These are phyloP conservation scores for Eidolon helvum DNA, from an alignment of 2,113 vertebrate species.

Conservation along the genomic window DNA sequence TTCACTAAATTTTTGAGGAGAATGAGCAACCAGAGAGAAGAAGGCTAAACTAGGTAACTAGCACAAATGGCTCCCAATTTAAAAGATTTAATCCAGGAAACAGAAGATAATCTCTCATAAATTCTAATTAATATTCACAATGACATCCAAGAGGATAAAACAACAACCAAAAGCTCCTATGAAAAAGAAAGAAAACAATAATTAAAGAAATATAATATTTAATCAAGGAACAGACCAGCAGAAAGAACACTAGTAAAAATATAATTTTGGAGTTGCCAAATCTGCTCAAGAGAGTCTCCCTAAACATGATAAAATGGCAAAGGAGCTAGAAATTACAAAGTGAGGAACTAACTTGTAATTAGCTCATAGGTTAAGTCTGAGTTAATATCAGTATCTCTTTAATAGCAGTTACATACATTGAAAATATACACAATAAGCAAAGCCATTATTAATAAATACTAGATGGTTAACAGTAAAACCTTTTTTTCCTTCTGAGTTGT, in stretches of 20 bases:
- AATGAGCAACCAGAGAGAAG: neutral
- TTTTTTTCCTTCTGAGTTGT: neutral
- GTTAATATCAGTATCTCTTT: neutral
- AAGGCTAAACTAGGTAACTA: neutral
- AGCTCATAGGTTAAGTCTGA: neutral
- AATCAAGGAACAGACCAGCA: neutral
- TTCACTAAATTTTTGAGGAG: neutral
- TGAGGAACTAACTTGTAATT: neutral
- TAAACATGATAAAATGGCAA: neutral
- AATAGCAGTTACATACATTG: neutral
- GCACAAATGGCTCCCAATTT: neutral
- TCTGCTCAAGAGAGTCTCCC: neutral
- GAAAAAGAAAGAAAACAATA: neutral
- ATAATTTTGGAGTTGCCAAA: neutral
- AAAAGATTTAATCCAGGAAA: neutral
- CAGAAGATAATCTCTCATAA: neutral
- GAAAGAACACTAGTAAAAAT: neutral
- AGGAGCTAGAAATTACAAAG: neutral
- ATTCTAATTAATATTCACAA: neutral
- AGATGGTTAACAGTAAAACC: neutral
- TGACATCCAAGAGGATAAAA: neutral
- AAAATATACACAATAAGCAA: neutral
- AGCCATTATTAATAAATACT: neutral
- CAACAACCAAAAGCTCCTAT: neutral
- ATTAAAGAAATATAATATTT: neutral